phyloP scores from a whole-genome alignment of 2,888 invertebrate genomes.

The Carcina quercana region DNA sequence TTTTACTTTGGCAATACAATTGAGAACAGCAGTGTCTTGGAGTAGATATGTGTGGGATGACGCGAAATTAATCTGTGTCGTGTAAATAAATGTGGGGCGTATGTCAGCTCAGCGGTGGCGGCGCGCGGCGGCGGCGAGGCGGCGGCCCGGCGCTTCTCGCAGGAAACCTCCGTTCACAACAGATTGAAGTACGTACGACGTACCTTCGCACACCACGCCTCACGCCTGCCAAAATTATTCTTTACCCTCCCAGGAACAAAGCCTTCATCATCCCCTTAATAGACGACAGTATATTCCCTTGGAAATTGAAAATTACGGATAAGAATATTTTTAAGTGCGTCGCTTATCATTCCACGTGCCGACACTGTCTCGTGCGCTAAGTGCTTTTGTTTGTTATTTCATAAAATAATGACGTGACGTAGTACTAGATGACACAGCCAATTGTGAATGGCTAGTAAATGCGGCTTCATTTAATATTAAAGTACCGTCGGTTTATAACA shows the following conservation, averaged over 20 bases:
- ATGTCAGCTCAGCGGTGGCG: constrained; percentile 39
- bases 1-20: too few species aligned
- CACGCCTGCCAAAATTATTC: constrained; percentile 43
- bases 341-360: constrained; percentile 7
- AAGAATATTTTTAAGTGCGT: constrained; percentile 15
- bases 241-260: constrained; percentile 36
- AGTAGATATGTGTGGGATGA: constrained; percentile 54
- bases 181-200: constrained; percentile 32
- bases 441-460: too few species aligned
- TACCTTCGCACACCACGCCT: constrained; percentile 13
- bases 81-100: constrained; percentile 61
- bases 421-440: too few species aligned
- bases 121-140: constrained; percentile 24
- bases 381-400: background rate
- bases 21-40: constrained; percentile 33
- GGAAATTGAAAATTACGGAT: constrained; percentile 33
- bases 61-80: constrained; percentile 61
- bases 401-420: background rate
- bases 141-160: constrained; percentile 18
- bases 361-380: constrained; percentile 1
- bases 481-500: too few species aligned
- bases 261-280: constrained; percentile 33
- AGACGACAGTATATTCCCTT: constrained; percentile 31
- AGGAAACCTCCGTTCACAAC: constrained; percentile 34
- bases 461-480: too few species aligned